These are phyloP conservation scores for Tachyglossus aculeatus DNA, from an alignment of 2,797 vertebrate genomes.

Conservation along the genomic window DNA sequence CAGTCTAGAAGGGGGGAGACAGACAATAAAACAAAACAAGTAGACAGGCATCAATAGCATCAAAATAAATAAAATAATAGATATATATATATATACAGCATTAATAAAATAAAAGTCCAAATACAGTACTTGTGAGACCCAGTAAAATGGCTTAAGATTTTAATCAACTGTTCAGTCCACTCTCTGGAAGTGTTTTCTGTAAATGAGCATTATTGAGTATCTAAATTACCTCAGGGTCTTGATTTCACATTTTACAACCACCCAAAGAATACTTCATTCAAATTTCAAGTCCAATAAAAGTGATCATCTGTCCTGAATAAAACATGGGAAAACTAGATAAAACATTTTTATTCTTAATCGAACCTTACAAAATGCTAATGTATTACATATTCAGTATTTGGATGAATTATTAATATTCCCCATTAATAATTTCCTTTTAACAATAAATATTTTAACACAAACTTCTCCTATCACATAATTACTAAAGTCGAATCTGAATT, in stretches of 20 bases:
- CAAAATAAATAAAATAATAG: no score
- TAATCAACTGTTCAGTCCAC: no score
- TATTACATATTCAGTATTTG: neutral
- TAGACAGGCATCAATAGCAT: no score
- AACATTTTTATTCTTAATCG: constrained; percentile 17
- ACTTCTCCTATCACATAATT: neutral
- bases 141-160: no score
- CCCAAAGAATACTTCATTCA: neutral
- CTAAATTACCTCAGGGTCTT: neutral
- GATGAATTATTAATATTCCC: constrained; percentile 11
- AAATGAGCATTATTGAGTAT: no score
- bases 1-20: no score
- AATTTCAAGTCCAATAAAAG: constrained; percentile 20
- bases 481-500: neutral
- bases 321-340: neutral
- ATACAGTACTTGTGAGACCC: no score
- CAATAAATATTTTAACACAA: constrained; percentile 28
- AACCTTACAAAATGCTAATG: neutral
- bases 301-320: neutral
- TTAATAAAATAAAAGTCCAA: no score
- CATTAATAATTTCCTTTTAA: constrained; percentile 20
- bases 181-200: no score
- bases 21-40: no score
- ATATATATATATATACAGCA: no score
- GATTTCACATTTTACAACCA: neutral